These are phyloP conservation scores for Piaya cayana DNA, from an alignment of 2,113 vertebrate genomes.

Conservation along the genomic window DNA sequence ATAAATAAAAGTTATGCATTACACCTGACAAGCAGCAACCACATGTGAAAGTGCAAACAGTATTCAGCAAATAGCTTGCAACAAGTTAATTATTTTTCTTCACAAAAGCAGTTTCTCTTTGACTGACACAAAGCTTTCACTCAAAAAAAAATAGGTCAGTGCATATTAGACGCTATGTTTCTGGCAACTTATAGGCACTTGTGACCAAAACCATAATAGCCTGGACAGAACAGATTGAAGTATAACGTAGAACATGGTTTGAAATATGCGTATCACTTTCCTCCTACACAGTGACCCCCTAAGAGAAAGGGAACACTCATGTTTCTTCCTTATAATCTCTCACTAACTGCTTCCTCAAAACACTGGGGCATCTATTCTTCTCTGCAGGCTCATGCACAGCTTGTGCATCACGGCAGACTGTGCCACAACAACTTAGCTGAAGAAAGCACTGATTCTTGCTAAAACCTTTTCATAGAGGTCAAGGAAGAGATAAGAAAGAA, in stretches of 20 bases:
- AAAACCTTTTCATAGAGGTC: neutral
- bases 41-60: neutral
- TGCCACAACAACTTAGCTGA: neutral
- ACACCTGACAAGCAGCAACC: neutral
- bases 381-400: neutral
- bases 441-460: constrained; percentile 8
- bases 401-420: neutral
- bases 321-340: neutral
- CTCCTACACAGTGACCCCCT: neutral
- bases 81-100: neutral
- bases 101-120: neutral
- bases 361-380: neutral
- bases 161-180: neutral
- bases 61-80: neutral
- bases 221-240: neutral
- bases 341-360: neutral
- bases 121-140: neutral
- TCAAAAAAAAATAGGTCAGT: neutral
- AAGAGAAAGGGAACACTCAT: neutral
- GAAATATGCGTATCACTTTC: neutral
- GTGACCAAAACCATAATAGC: neutral
- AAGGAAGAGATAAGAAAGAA: neutral
- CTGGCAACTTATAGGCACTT: neutral
- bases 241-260: neutral
- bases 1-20: neutral